Evolutionary conservation across 2,797 vertebrate species (phyloP).

Genomic region (Gymnoscopelus braueri): DNA sequence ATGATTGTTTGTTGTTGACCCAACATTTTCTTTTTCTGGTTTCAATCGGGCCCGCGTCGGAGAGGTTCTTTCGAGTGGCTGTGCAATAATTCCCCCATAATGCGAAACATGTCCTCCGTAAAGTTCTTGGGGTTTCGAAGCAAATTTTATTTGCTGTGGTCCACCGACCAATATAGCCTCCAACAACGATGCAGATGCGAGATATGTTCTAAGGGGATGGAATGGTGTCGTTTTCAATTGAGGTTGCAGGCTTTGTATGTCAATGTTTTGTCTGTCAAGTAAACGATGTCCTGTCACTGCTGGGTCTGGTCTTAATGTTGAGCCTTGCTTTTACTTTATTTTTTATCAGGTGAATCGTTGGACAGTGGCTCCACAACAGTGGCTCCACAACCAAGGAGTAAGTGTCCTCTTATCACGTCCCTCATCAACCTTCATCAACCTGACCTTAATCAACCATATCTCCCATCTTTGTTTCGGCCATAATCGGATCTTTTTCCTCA

Average conservation of each 20-base stretch:
- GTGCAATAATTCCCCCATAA: conserved; percentile 60
- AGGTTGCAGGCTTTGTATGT: conserved; percentile 39
- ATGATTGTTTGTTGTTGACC: conserved; percentile 33
- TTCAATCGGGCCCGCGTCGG: conserved; percentile 48
- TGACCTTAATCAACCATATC: conserved; percentile 29
- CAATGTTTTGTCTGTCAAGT: conserved; percentile 5
- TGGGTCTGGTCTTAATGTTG: conserved; percentile 35
- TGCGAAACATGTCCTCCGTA: conserved; percentile 65
- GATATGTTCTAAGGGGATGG: conserved; percentile 43
- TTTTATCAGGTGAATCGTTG: conserved; percentile 65
- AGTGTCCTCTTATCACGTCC: conserved; percentile 52
- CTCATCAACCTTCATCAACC: conserved; percentile 7
- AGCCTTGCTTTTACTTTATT: conserved; percentile 45
- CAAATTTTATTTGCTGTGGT: conserved; percentile 62
- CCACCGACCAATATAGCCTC: conserved; percentile 40
- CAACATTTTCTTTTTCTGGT: conserved; percentile 52
- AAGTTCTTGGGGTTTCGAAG: conserved; percentile 54
- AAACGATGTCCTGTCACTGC: conserved; percentile 31
- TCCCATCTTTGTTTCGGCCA: conserved; percentile 33
- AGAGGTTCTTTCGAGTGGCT: conserved; percentile 51
- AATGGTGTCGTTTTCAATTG: conserved; percentile 39
- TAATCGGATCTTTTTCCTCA: conserved; percentile 23
- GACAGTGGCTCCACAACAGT: conserved; percentile 29
- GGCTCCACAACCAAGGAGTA: conserved; percentile 64
- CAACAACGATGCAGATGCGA: conserved; percentile 38